Evolutionary conservation across 2,888 invertebrate species (phyloP).

Genomic region (Dugesia japonica): DNA sequence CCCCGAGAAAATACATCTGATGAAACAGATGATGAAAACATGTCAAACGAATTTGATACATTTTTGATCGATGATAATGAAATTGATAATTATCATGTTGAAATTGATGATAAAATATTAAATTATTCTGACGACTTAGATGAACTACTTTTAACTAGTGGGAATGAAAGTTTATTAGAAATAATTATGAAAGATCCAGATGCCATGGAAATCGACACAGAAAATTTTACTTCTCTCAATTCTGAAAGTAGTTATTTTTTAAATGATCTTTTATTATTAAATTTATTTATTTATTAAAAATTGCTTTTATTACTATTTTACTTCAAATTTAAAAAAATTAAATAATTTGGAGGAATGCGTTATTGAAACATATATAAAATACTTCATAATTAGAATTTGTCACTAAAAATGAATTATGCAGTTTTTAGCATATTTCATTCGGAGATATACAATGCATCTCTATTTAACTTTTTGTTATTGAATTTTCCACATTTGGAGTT

Average conservation of each 20-base stretch:
- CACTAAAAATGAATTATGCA: too few relatives aligned
- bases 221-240: neutral
- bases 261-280: neutral
- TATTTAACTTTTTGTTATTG: too few relatives aligned
- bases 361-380: too few relatives aligned
- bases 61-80: neutral
- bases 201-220: neutral
- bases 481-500: too few relatives aligned
- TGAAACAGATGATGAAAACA: slow-evolving; percentile 6
- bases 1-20: neutral
- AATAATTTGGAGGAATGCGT: too few relatives aligned
- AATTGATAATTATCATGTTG: slow-evolving; percentile 7
- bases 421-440: too few relatives aligned
- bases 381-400: too few relatives aligned
- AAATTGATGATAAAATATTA: slow-evolving; percentile 14
- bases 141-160: neutral
- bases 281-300: too few relatives aligned
- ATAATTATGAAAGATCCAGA: slow-evolving; percentile 1
- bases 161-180: slow-evolving; percentile 5
- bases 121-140: slow-evolving; percentile 8
- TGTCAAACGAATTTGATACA: neutral
- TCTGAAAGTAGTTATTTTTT: neutral
- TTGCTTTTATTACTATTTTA: too few relatives aligned
- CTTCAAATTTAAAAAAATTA: too few relatives aligned
- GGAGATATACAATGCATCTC: too few relatives aligned